Conservation (phyloP, 2,113 vertebrate species). For the Neogobius melanostomus region DNA sequence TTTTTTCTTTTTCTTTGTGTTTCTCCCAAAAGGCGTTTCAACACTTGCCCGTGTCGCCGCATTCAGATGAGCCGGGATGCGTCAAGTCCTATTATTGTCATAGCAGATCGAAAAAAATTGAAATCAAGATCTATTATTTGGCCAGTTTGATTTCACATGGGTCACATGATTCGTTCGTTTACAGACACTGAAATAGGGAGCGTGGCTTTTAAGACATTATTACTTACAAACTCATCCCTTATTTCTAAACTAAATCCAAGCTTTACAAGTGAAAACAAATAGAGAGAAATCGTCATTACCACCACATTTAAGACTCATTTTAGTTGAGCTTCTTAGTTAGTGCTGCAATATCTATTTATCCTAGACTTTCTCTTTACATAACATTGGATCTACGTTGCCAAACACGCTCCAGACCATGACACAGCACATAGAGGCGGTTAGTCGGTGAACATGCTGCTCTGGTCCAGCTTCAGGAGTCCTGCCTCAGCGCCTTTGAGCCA, state of each 20-base stretch:
- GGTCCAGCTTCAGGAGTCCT: neutral
- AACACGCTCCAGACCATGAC: neutral
- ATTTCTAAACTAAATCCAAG: no score
- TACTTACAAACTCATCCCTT: no score
- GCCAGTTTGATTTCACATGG: no score
- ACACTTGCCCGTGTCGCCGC: conserved; percentile 1
- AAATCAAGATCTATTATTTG: no score
- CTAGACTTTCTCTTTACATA: neutral
- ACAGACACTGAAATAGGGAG: no score
- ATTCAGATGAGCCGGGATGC: neutral
- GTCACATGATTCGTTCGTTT: no score
- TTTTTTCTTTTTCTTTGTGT: neutral
- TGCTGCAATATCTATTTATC: no score
- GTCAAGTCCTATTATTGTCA: neutral
- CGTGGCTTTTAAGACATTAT: no score
- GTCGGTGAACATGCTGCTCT: neutral
- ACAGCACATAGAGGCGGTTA: neutral
- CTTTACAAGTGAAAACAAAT: no score
- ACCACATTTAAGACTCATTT: no score
- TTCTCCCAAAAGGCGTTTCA: conserved; percentile 10
- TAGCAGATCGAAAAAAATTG: neutral
- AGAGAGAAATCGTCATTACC: no score
- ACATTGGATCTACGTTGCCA: neutral
- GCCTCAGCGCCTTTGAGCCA: conserved; percentile 5
- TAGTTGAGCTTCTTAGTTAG: no score